These are phyloP conservation scores for Stenotaenia linearis DNA, from an alignment of 2,888 invertebrate species.

Conservation along the genomic window DNA sequence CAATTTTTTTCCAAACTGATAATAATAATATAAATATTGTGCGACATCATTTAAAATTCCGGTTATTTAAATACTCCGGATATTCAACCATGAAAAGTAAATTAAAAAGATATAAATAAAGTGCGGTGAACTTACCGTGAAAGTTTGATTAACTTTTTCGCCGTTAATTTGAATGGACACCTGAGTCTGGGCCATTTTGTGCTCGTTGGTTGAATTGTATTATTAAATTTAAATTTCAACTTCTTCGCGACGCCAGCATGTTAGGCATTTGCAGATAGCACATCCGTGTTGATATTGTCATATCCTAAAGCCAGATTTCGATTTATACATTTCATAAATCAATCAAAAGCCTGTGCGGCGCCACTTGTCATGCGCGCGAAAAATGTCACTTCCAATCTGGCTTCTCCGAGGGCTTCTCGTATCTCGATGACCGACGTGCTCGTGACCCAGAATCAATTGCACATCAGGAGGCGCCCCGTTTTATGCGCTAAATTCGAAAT, in stretches of 20 bases:
- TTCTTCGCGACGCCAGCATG: no score
- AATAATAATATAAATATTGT: no score
- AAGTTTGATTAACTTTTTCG: background rate
- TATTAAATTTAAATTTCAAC: no score
- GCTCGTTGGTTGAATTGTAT: background rate
- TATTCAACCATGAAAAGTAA: no score
- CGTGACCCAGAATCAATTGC: background rate
- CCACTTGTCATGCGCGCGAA: background rate
- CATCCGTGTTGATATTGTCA: conserved; percentile 7
- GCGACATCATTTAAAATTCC: no score
- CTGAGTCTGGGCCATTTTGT: background rate
- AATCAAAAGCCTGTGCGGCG: background rate
- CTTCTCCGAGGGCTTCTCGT: no score
- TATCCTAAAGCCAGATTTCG: background rate
- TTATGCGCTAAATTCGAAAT: background rate
- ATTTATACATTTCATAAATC: background rate
- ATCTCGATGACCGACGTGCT: no score
- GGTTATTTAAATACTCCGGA: no score
- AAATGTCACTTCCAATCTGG: background rate
- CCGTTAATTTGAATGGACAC: background rate
- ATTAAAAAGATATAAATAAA: background rate
- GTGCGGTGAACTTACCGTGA: background rate
- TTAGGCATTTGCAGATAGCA: background rate
- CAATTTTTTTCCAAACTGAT: background rate
- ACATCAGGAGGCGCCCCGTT: background rate